Conservation (phyloP, 2,888 invertebrate genomes). For the Colostygia pectinataria region DNA sequence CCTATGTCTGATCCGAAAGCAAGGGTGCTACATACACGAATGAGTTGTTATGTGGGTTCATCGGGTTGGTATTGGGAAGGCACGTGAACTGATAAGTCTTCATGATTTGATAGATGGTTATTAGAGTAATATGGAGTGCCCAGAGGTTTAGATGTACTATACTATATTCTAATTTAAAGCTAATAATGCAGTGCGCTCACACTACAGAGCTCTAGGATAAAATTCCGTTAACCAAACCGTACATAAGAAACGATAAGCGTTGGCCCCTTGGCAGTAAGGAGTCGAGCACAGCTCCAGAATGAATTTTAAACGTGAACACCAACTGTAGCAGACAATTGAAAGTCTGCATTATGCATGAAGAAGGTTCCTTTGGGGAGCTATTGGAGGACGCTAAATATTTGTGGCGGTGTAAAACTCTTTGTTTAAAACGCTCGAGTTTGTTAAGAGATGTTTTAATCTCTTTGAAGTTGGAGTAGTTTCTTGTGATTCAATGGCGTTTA, state of each 20-base stretch:
- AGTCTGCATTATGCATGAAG: slow-evolving; percentile 69
- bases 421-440: slow-evolving; percentile 25
- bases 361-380: slow-evolving; percentile 40
- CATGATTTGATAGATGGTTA: too few species aligned
- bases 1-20: too few species aligned
- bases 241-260: slow-evolving; percentile 49
- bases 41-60: too few species aligned
- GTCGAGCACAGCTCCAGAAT: slow-evolving; percentile 46
- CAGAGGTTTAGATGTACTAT: too few species aligned
- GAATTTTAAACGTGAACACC: slow-evolving; percentile 58
- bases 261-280: slow-evolving; percentile 41
- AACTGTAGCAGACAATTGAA: slow-evolving; percentile 64
- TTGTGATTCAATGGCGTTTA: slow-evolving; percentile 17
- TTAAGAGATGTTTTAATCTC: slow-evolving; percentile 29
- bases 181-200: too few species aligned
- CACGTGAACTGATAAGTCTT: too few species aligned
- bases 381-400: slow-evolving; percentile 52
- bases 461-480: slow-evolving; percentile 22
- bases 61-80: too few species aligned
- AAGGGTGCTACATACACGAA: too few species aligned
- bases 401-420: slow-evolving; percentile 34
- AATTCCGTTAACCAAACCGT: slow-evolving; percentile 17
- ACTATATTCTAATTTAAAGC: too few species aligned
- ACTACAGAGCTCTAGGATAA: too few species aligned
- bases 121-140: too few species aligned